Evolutionary conservation across 2,113 vertebrate species (phyloP).

Genomic region (Tetrao urogallus): DNA sequence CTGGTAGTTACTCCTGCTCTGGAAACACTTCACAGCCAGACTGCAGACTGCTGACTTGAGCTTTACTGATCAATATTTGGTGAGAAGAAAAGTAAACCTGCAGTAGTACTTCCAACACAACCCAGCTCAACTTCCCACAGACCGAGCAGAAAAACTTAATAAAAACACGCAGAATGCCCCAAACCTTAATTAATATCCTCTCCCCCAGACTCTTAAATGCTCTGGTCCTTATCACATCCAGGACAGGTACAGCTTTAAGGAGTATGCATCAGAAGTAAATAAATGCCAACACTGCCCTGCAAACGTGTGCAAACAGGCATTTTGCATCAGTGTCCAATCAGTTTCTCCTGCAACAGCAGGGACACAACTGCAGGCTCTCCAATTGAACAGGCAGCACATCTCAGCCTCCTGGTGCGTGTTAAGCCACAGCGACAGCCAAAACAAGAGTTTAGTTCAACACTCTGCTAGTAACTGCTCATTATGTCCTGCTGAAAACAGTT

Average conservation of each 20-base stretch:
- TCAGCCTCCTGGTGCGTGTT: background rate
- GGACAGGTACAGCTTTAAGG: background rate
- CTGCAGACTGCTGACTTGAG: background rate
- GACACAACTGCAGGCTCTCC: background rate
- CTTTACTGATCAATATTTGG: background rate
- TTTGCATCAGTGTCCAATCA: background rate
- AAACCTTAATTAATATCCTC: background rate
- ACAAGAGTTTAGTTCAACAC: background rate
- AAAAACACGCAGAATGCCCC: background rate
- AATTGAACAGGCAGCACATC: background rate
- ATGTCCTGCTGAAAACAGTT: background rate
- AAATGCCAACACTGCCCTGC: background rate
- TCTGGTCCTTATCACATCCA: background rate
- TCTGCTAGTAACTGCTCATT: background rate
- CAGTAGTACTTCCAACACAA: background rate
- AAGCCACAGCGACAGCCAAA: slow-evolving; percentile 19
- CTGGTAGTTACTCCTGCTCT: background rate
- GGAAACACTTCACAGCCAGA: background rate
- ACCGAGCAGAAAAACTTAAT: background rate
- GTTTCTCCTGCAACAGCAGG: background rate
- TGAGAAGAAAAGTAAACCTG: background rate
- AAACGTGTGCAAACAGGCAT: background rate
- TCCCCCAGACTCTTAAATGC: background rate
- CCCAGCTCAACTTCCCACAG: background rate
- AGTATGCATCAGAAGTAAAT: background rate